phyloP scores from a whole-genome alignment of 1,140 invertebrate genomes.

The Acyrthosiphon pisum region DNA sequence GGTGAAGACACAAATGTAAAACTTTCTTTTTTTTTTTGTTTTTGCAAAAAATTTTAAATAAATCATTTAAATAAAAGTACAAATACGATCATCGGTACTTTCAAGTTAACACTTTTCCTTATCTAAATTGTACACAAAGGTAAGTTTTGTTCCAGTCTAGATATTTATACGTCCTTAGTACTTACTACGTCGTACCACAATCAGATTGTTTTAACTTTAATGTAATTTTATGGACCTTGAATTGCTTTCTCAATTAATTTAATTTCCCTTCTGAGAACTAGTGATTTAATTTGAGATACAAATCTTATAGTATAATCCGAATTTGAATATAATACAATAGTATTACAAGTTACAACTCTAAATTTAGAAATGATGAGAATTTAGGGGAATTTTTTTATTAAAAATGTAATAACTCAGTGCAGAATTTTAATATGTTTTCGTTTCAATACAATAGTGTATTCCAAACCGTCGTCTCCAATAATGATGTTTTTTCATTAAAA shows the following conservation, averaged over 20 bases:
- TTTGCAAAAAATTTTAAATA: background rate
- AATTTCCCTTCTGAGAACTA: background rate
- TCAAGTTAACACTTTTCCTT: background rate
- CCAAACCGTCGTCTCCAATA: background rate
- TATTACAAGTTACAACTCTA: background rate
- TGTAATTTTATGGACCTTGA: constrained; percentile 2
- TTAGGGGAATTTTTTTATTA: background rate
- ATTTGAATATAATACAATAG: background rate
- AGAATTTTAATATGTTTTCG: background rate
- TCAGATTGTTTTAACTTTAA: background rate
- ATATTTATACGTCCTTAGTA: constrained; percentile 4
- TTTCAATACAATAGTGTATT: background rate
- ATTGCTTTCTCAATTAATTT: background rate
- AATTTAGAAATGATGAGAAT: background rate
- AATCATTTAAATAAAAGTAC: background rate
- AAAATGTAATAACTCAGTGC: background rate
- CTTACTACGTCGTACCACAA: background rate
- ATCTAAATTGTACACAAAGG: background rate
- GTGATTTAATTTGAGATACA: background rate
- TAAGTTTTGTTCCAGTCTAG: background rate
- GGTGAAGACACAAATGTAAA: background rate
- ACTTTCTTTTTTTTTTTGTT: background rate
- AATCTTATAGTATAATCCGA: background rate
- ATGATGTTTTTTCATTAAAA: background rate
- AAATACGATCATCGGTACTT: background rate